Evolutionary conservation across 2,113 vertebrate species (phyloP), one percentile per base, ranked within the genome.

Genomic region (Cyprinodon variegatus): DNA sequence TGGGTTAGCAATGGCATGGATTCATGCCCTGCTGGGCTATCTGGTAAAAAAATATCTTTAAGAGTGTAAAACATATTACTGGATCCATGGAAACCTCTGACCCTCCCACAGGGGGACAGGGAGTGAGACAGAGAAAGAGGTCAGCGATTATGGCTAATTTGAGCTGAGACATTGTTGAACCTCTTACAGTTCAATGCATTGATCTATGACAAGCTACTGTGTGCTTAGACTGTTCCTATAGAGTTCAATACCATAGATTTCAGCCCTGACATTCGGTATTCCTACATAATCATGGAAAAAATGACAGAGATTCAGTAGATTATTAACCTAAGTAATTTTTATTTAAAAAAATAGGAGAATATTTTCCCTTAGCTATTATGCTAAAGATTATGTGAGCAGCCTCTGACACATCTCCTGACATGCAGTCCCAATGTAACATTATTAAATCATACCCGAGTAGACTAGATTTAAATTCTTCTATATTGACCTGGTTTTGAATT

Each of bases 111-210:
- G 68, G 40, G 11, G 9, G 45, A 36, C 68, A 57, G 66, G 41
- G 61, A 68, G 66, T 1, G 11, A 62, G 14, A 48, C 65, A 50
- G 72, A 76, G 61, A 68, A 22, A 71, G 65, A 11, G 66, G 78
- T 80, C 65, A 67, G 72, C 11, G 36, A 66, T 77, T 65, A 72
- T 57, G 66, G 71, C 77, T 87, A 72, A 87, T 74, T 70, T 82
- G 76, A 82, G 71, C 68, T n/a, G 11, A 78, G 65, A 7, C 57
- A 77, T 77, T 67, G 70, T 81, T 84, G 73, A 84, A 79, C 74
- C 74, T 71, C 76, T 79, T 67, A 50, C 77, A 82, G 78, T 85
- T 77, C 39, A 80, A 61, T 76, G 79, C 37, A 12, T 81, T 79
- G 76, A 86, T 83, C 53, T 36, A 50, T 63, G 78, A 79, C 65